Evolutionary conservation across 2,888 invertebrate species (phyloP).

Genomic region (Clanis bilineata): DNA sequence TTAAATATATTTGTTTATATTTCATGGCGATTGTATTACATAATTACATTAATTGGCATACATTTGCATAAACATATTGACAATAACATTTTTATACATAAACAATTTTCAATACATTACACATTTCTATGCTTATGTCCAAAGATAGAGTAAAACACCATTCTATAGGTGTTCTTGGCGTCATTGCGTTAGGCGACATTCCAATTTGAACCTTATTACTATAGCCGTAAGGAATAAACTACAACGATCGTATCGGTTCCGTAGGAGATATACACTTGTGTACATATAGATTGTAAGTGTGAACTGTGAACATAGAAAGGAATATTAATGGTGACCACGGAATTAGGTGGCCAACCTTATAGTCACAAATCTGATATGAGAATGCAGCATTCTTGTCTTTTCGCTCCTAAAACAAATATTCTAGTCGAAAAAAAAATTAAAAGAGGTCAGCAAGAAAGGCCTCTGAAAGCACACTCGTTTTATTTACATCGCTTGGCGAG

Average conservation of each 20-base stretch:
- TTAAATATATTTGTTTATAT: background rate
- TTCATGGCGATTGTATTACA: background rate
- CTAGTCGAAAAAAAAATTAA: conserved; percentile 34
- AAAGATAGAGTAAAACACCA: conserved; percentile 48
- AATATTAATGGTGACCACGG: conserved; percentile 25
- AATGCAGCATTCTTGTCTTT: background rate
- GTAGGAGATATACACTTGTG: conserved; percentile 60
- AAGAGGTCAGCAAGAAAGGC: conserved; percentile 70
- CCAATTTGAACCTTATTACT: conserved; percentile 51
- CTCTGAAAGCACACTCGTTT: conserved; percentile 61
- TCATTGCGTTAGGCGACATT: conserved; percentile 39
- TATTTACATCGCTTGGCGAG: conserved; percentile 77
- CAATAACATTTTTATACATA: background rate
- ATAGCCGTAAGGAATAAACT: conserved; percentile 46
- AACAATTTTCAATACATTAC: background rate
- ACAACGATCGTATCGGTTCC: conserved; percentile 43
- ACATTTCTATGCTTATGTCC: conserved; percentile 21
- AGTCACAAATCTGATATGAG: background rate
- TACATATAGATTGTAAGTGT: conserved; percentile 55
- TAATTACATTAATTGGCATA: background rate
- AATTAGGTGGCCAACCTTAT: conserved; percentile 21
- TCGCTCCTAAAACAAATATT: conserved; percentile 5
- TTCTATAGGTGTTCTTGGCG: conserved; percentile 47
- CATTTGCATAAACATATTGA: conserved; percentile 5
- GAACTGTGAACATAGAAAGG: conserved; percentile 46